phyloP scores from a whole-genome alignment of 2,888 invertebrate species.

The Spodoptera picta region DNA sequence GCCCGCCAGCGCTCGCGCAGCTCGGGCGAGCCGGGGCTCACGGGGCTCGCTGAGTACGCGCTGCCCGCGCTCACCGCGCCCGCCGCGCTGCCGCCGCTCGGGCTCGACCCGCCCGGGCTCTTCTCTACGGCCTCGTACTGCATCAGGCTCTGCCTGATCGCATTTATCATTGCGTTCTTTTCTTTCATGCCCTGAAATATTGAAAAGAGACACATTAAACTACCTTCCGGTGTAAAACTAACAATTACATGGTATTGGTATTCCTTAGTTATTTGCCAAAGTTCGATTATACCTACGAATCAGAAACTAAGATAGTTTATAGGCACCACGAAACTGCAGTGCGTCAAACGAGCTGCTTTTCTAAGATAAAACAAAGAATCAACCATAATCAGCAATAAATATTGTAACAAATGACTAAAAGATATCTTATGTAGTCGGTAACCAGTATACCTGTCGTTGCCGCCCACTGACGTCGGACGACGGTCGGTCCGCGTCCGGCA shows the following conservation, averaged over 20 bases:
- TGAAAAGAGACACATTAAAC: conserved; percentile 41
- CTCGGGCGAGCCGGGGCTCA: conserved; percentile 69
- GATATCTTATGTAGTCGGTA: background rate
- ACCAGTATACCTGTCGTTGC: conserved; percentile 54
- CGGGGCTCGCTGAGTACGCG: conserved; percentile 88
- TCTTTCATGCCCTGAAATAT: conserved; percentile 80
- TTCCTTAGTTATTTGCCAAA: background rate
- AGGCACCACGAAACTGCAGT: background rate
- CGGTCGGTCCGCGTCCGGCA: conserved; percentile 89
- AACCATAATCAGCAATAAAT: conserved; percentile 9
- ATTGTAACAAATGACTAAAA: background rate
- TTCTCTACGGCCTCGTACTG: conserved; percentile 89
- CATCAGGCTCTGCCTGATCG: conserved; percentile 97
- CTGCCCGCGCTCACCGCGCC: conserved; percentile 46
- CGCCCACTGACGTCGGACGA: conserved; percentile 70
- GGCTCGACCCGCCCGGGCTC: conserved; percentile 82
- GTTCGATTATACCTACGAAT: conserved; percentile 18
- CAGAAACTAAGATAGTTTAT: conserved; percentile 6
- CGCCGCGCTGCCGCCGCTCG: conserved; percentile 89
- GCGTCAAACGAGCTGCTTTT: conserved; percentile 5
- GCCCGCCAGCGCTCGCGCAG: conserved; percentile 55
- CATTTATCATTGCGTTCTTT: conserved; percentile 94
- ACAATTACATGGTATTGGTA: background rate
- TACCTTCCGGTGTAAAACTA: background rate
- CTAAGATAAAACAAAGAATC: conserved; percentile 20